These are phyloP conservation scores for Macrotrachela quadricornifera DNA, from an alignment of 1,140 invertebrate species.

Conservation along the genomic window DNA sequence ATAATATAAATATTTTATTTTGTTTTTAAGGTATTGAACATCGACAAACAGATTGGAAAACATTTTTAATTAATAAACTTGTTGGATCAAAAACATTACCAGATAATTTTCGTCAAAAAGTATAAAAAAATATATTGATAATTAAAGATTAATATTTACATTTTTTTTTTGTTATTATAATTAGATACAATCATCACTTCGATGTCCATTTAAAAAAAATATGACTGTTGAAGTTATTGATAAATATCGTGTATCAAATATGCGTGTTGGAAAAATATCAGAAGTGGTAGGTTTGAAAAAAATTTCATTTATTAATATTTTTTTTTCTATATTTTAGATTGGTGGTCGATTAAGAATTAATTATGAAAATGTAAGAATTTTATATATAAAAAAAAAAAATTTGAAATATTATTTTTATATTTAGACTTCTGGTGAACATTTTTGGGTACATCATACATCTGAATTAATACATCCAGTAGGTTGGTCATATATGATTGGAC, in stretches of 20 bases:
- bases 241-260: slow-evolving; percentile 73
- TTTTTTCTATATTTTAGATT: slow-evolving; percentile 33
- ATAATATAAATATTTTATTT: not conserved
- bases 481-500: slow-evolving; percentile 61
- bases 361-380: slow-evolving; percentile 53
- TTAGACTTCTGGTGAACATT: slow-evolving; percentile 27
- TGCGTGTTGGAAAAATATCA: slow-evolving; percentile 63
- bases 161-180: not conserved
- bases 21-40: no score
- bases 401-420: no score
- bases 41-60: slow-evolving; percentile 51
- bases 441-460: slow-evolving; percentile 88
- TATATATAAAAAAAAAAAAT: no score
- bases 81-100: slow-evolving; percentile 76
- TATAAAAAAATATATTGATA: slow-evolving; percentile 19
- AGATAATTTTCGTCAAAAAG: slow-evolving; percentile 67
- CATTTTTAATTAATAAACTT: slow-evolving; percentile 64
- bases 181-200: slow-evolving; percentile 10
- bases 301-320: no score
- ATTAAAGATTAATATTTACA: not conserved
- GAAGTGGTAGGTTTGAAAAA: slow-evolving; percentile 26
- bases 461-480: slow-evolving; percentile 79
- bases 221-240: slow-evolving; percentile 77
- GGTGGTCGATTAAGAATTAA: slow-evolving; percentile 68
- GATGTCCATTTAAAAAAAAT: slow-evolving; percentile 36